These are phyloP conservation scores for Forbesichthys papilliferus DNA, from an alignment of 2,113 vertebrate genomes.

Conservation along the genomic window DNA sequence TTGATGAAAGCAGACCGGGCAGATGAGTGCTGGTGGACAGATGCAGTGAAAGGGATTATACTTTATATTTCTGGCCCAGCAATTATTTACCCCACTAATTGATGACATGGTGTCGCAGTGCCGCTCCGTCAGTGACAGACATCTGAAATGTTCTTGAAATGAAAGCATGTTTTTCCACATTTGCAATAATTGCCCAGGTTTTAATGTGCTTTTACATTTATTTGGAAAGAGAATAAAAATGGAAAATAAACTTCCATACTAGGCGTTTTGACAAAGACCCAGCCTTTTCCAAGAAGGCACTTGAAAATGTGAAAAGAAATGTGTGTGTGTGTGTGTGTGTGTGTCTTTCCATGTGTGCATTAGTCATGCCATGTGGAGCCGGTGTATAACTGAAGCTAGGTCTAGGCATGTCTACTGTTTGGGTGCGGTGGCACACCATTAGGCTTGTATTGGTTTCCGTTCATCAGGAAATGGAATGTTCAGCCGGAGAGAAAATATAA, in stretches of 20 bases:
- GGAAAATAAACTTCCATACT: too few species aligned
- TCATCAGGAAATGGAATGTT: constrained; percentile 41
- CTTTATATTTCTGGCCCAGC: constrained; percentile 1
- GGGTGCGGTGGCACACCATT: constrained; percentile 3
- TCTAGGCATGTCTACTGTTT: not conserved
- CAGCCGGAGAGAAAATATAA: constrained; percentile 40
- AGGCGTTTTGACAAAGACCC: too few species aligned
- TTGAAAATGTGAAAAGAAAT: not conserved
- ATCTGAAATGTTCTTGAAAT: constrained; percentile 13
- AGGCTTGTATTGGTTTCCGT: constrained; percentile 21
- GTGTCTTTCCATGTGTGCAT: not conserved
- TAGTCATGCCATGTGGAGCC: not conserved
- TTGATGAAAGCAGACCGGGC: constrained; percentile 37
- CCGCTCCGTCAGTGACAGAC: constrained; percentile 18
- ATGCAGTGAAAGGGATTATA: constrained; percentile 7
- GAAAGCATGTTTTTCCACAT: not conserved
- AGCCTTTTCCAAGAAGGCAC: not conserved
- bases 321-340: not conserved
- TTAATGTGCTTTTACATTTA: too few species aligned
- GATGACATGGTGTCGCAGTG: constrained; percentile 43
- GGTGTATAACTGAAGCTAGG: not conserved
- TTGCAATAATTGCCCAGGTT: too few species aligned
- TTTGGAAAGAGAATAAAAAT: too few species aligned
- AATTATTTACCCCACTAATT: constrained; percentile 68
- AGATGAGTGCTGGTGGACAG: constrained; percentile 35